Evolutionary conservation across 2,888 invertebrate species (phyloP), one percentile per base, ranked within the genome.

Genomic region (Heliothis peltigera): DNA sequence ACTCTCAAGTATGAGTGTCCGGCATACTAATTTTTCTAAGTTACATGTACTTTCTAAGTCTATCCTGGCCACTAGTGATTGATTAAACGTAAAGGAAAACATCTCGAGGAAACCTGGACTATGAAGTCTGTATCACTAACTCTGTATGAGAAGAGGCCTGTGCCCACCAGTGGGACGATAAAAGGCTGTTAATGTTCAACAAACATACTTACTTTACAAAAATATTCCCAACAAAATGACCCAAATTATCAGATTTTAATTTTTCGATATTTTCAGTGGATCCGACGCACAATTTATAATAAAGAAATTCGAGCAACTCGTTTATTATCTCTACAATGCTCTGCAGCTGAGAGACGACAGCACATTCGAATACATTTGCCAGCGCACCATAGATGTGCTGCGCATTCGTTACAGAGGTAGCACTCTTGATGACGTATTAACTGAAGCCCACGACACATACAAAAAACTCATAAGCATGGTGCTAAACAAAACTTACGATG

Each of bases 231-330:
- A 15, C 18, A 44, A 18, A 4, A 3, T 44, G 43, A 3, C 17
- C 3, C 5, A 44, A 44, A 17, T 17, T 17, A 19, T 19, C 0
- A n/a, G 15, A 5, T 39, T n/a, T 15, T 39, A 6, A 5, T 39
- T n/a, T 15, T 39, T n/a, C 43, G 19, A 10, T 44, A 44, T 12
- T 19, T 87, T 21, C 85, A 94, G 94, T 56, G 87, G 87, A 84
- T 82, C 86, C 0, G 90, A 92, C 47, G 88, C 89, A 0, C 47
- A 71, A 47, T 92, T 92, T 44, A 93, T 93, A 86, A 82, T 87
- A 8, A 83, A 84, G 53, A 94, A 92, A 79, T 93, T 85, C 63
- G 86, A 91, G 48, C 87, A 89, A 58, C 75, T 94, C 0, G 75
- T 91, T 4, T 28, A 65, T 21, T 88, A 81, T 52, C 65, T 93